Percentiles rank a stretch among this genome's conserved stretches.
These are phyloP conservation scores for Entelurus aequoreus DNA, from an alignment of 2,113 vertebrate genomes.

Conservation along the genomic window DNA sequence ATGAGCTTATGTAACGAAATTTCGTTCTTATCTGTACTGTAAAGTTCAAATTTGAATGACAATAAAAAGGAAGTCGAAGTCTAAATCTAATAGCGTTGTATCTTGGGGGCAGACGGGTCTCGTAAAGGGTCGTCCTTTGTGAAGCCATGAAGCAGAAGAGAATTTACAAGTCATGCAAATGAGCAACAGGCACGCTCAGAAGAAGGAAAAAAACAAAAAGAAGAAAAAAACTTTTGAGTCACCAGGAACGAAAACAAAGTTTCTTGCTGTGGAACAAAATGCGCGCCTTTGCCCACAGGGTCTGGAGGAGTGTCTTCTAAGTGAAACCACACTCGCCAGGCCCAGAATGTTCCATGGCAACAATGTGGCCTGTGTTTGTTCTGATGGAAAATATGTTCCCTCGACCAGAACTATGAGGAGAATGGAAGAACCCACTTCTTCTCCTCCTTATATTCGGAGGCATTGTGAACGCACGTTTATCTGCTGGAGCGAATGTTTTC, in stretches of 20 bases:
- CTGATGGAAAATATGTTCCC: conserved; percentile 19
- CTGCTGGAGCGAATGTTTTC: too few relatives aligned
- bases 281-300: conserved; percentile 3
- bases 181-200: not conserved
- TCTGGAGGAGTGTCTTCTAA: conserved; percentile 18
- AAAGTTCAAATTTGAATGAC: too few relatives aligned
- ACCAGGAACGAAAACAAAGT: conserved; percentile 9
- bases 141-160: conserved; percentile 40
- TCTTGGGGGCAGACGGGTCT: conserved; percentile 19
- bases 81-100: conserved; percentile 19
- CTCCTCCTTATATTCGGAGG: too few relatives aligned
- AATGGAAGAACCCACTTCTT: not conserved
- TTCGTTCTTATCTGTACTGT: too few relatives aligned
- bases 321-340: conserved; percentile 40
- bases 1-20: too few relatives aligned
- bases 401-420: conserved; percentile 33
- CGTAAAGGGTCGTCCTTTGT: conserved; percentile 30
- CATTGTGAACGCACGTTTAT: too few relatives aligned
- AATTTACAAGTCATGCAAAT: conserved; percentile 35
- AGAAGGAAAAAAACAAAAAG: not conserved
- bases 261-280: not conserved
- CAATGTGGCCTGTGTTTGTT: conserved; percentile 37
- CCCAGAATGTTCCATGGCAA: conserved; percentile 45
- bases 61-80: too few relatives aligned
- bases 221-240: not conserved